Base-by-base conservation (phyloP, 2,888 invertebrate genomes). In the Apodemia zela region DNA sequence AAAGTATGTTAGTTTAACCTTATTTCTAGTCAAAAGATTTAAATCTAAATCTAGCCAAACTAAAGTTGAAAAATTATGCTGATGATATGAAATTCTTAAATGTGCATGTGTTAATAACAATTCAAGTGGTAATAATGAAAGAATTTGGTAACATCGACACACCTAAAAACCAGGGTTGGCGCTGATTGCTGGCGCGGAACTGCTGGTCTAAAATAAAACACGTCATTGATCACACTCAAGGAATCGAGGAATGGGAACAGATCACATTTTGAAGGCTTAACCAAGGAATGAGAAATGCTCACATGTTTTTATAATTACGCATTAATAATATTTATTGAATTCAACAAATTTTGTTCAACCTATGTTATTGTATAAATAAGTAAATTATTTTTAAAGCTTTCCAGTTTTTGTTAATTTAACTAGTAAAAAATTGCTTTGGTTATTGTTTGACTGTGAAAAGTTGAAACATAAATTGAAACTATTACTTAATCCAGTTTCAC, bases 161-260 rank as follows among this genome's bases (percentile, higher is more conserved):
- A 92, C 92, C 92, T 92, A 92, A 91, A 91, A 85, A 92, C 92
- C 83, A 92, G 89, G 82, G 92, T 92, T 76, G 92, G 92, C 75
- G 92, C 92, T 67, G 92, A 92, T 89, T 92, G 92, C 91, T 92
- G 92, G 70, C 92, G 89, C 85, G 92, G 89, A 88, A 92, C 92
- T 79, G 90, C 87, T 78, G 92, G 92, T 92, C 92, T 92, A 92
- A 90, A 92, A 92, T 85, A 83, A 90, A 91, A 90, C 83, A 76
- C 76, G 81, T 88, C 87, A 89, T 82, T 89, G 82, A 81, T 75
- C 75, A 82, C 76, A 81, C 73, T 78, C 74, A 77, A 77, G 81
- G 81, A 78, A 74, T 67, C 70, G 72, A 77, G 79, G 65, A 15
- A 65, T 67, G 60, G 68, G 77, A 73, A 60, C 59, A 70, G 70